phyloP scores from a whole-genome alignment of 2,888 invertebrate species.

The Drosophila eohydei region DNA sequence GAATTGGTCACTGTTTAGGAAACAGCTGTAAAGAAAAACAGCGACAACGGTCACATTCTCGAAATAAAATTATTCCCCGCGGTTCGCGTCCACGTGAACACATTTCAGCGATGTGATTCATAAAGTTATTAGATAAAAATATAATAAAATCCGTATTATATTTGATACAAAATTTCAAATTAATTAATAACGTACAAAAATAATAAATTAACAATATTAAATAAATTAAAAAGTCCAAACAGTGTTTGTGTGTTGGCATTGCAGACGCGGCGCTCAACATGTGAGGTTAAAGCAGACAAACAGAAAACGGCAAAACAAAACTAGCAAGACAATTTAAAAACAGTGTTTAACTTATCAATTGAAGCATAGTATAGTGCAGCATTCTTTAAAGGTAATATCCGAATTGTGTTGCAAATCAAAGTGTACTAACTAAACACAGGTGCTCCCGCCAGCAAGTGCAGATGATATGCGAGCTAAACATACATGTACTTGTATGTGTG shows the following conservation, averaged over 20 bases:
- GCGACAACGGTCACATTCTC: conserved; percentile 48
- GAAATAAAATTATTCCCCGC: conserved; percentile 58
- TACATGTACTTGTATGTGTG: neutral
- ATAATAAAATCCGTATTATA: conserved; percentile 25
- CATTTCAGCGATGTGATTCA: conserved; percentile 69
- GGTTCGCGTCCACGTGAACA: conserved; percentile 77
- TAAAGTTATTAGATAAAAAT: conserved; percentile 66
- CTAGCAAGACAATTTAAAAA: conserved; percentile 38
- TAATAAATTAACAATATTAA: neutral
- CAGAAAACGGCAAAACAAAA: conserved; percentile 54
- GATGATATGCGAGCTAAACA: conserved; percentile 31
- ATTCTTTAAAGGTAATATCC: conserved; percentile 56
- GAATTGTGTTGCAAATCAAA: conserved; percentile 12
- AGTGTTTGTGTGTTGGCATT: conserved; percentile 52
- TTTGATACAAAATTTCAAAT: conserved; percentile 16
- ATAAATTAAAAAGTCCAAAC: conserved; percentile 14
- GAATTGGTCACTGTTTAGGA: neutral
- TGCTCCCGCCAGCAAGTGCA: conserved; percentile 31
- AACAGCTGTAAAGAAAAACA: conserved; percentile 41
- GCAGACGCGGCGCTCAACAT: conserved; percentile 79
- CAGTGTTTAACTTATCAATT: conserved; percentile 22
- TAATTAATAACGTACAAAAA: conserved; percentile 3
- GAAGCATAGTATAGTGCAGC: conserved; percentile 17
- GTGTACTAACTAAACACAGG: neutral
- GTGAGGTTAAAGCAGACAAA: conserved; percentile 83